Conservation (phyloP, 2,888 invertebrate species). For the Trichopria drosophilae region DNA sequence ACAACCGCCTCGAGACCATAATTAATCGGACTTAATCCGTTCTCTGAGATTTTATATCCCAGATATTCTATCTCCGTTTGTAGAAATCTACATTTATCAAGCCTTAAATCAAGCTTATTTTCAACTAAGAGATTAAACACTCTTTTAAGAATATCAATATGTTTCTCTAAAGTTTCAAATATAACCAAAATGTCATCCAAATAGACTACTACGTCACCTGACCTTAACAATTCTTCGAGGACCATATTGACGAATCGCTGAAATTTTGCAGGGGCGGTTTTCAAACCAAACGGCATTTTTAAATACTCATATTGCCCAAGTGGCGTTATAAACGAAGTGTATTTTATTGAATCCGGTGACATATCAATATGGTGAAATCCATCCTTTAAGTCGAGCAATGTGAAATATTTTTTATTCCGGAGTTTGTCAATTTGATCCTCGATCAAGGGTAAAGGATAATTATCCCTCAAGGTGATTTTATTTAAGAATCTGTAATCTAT, state of each 20-base stretch:
- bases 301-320: conserved; percentile 20
- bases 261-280: conserved; percentile 23
- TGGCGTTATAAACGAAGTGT: conserved; percentile 22
- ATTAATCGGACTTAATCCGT: not conserved
- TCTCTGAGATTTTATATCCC: not conserved
- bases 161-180: conserved; percentile 13
- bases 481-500: no score
- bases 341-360: conserved; percentile 16
- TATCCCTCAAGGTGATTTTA: conserved; percentile 1
- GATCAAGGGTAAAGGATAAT: conserved; percentile 19
- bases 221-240: conserved; percentile 13
- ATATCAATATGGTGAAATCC: conserved; percentile 24
- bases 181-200: no score
- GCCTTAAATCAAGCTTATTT: not conserved
- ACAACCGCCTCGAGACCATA: not conserved
- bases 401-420: conserved; percentile 13
- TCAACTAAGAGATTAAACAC: no score
- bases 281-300: no score
- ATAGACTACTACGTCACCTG: no score
- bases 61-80: no score
- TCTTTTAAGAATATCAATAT: conserved; percentile 9
- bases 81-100: conserved; percentile 3
- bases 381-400: conserved; percentile 15
- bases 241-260: conserved; percentile 16
- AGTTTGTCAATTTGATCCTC: conserved; percentile 21